Conservation (phyloP, 2,888 invertebrate genomes). For the Lottia gigantea region DNA sequence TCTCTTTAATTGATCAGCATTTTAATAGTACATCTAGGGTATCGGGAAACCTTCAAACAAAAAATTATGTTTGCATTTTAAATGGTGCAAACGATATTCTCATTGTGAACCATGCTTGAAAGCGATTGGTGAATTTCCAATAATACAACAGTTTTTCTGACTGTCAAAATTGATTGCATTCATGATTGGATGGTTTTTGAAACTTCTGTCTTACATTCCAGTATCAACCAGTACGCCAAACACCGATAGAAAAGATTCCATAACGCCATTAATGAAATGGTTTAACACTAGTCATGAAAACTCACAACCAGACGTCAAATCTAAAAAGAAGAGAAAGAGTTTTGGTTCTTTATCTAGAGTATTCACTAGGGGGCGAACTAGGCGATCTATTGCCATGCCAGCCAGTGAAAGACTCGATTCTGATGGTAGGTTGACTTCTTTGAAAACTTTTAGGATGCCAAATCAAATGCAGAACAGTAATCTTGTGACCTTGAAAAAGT, state of each 20-base stretch:
- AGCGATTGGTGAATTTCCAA: too few species aligned
- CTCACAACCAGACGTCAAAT: constrained; percentile 34
- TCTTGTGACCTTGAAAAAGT: too few species aligned
- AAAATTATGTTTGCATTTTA: too few species aligned
- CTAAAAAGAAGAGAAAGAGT: constrained; percentile 53
- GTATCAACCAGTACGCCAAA: constrained; percentile 46
- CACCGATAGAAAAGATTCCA: constrained; percentile 33
- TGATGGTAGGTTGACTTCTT: constrained; percentile 21
- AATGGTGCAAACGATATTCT: too few species aligned
- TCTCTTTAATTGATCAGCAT: too few species aligned
- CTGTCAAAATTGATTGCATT: neutral
- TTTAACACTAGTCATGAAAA: constrained; percentile 36
- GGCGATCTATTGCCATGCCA: constrained; percentile 57
- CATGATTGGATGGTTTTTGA: neutral
- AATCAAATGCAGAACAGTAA: too few species aligned
- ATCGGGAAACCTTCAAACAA: too few species aligned
- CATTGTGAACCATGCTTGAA: too few species aligned
- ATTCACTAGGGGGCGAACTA: constrained; percentile 48
- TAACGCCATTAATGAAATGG: constrained; percentile 40
- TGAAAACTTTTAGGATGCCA: neutral
- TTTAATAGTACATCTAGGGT: too few species aligned
- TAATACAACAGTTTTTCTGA: neutral
- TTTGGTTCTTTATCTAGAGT: constrained; percentile 56
- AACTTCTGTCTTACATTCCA: constrained; percentile 25
- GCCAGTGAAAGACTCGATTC: constrained; percentile 46